A percentile compares a stretch with the other conserved stretches of the same genome.
These are phyloP conservation scores for Peromyscus attwateri DNA, from an alignment of 2,797 vertebrate species.

Conservation along the genomic window DNA sequence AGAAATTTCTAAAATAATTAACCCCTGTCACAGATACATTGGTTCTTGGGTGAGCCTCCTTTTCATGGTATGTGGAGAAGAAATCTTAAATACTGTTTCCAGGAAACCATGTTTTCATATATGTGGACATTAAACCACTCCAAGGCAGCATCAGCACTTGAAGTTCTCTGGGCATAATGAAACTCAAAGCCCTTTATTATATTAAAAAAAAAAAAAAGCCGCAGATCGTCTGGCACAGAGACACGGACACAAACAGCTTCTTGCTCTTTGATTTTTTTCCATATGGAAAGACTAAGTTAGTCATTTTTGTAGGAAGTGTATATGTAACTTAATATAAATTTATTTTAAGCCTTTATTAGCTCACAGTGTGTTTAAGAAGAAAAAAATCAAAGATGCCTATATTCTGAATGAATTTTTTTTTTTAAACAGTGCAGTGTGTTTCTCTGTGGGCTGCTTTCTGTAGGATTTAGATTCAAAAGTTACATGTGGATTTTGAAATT, in stretches of 20 bases:
- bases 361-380: not conserved
- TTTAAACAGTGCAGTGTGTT: not conserved
- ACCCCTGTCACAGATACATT: not conserved
- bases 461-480: not conserved
- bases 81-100: not conserved
- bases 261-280: not conserved
- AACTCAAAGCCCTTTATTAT: conserved; percentile 56
- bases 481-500: not conserved
- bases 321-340: not conserved
- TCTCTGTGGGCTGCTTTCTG: not conserved
- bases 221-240: not conserved
- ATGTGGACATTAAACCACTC: not conserved
- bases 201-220: not conserved
- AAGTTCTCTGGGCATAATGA: conserved; percentile 40
- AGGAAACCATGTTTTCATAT: not conserved
- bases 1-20: not conserved
- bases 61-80: not conserved
- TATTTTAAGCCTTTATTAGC: not conserved
- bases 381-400: not conserved
- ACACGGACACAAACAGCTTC: not conserved
- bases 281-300: not conserved
- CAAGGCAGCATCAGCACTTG: conserved; percentile 32
- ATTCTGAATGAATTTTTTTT: not conserved
- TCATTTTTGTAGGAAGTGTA: not conserved
- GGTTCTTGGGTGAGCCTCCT: not conserved